Conservation (phyloP, 2,888 invertebrate species). For the Ypsolopha sequella region DNA sequence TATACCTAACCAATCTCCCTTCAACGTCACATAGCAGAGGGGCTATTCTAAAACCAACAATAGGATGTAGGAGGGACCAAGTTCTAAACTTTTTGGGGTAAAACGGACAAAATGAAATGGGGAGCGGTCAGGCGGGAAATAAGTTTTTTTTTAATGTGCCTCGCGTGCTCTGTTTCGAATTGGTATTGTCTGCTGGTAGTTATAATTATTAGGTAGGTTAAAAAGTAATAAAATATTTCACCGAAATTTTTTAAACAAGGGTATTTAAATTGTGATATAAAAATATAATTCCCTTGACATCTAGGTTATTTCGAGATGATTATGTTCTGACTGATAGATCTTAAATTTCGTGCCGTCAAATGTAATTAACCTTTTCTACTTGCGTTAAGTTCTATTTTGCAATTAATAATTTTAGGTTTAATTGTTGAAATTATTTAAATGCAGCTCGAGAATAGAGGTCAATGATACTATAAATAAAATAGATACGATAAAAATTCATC, state of each 20-base stretch:
- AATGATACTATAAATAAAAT: too few species aligned
- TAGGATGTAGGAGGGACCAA: slow-evolving; percentile 27
- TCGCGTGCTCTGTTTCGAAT: neutral
- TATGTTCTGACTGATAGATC: too few species aligned
- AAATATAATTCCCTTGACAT: too few species aligned
- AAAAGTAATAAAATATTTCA: too few species aligned
- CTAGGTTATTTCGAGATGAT: too few species aligned
- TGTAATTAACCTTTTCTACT: neutral
- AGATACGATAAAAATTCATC: too few species aligned
- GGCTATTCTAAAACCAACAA: neutral
- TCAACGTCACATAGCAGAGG: neutral
- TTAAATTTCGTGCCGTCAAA: neutral
- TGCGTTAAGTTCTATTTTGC: neutral
- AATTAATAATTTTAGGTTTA: neutral
- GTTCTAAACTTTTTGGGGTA: slow-evolving; percentile 30
- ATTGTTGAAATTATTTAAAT: too few species aligned
- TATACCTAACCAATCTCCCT: slow-evolving; percentile 22
- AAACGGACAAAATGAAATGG: slow-evolving; percentile 24
- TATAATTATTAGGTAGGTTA: too few species aligned
- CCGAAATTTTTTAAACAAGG: too few species aligned
- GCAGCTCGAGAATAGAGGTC: too few species aligned
- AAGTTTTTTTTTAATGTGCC: slow-evolving; percentile 18
- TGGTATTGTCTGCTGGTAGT: too few species aligned
- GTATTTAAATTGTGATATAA: too few species aligned
- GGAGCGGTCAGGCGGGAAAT: slow-evolving; percentile 32